Evolutionary conservation across 2,113 vertebrate genomes (phyloP), one percentile per base, ranked within the genome.

Genomic region (Podarcis muralis): DNA sequence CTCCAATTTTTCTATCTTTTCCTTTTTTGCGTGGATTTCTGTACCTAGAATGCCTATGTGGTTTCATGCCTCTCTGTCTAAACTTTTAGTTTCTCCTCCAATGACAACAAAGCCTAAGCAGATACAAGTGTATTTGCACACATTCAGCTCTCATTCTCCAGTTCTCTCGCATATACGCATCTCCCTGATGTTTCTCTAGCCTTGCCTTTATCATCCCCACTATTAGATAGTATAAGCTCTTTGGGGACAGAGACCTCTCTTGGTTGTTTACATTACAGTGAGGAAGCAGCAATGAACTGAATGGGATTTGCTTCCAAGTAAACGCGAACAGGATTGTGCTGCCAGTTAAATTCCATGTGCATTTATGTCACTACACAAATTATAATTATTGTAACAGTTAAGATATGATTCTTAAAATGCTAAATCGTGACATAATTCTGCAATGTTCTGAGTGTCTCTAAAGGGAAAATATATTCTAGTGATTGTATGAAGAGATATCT

Each of bases 401-500:
- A 37, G 59, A 32, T 18, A 23, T 69, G 13, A 59, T 87, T 37
- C 77, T 59, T 65, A 43, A 12, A 81, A 62, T 23, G 27, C 11
- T 23, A 74, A 65, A 20, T 2, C 30, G 40, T 2, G 82, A 27
- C 65, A n/a, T n/a, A 37, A 25, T 43, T 43, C 25, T 74, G 22
- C 48, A 43, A 6, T 53, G 22, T 80, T 57, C 37, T 89, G 9
- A 35, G 83, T 78, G 88, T 93, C 90, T 93, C 93, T 93, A 91
- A 95, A 93, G 79, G 91, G 80, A 92, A 90, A 90, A 94, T 95
- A 92, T 91, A 94, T 94, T 88, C 93, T 32, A 85, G 11, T 66
- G 77, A 93, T 89, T 87, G 93, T 92, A 9, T 27, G 59, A 62
- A 11, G 65, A 32, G 48, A 78, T 43, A n/a, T 43, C 6, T 48